Percentiles rank a stretch among this genome's conserved stretches.
These are phyloP conservation scores for Andrena dorsata DNA, from an alignment of 2,888 invertebrate species.

Conservation along the genomic window DNA sequence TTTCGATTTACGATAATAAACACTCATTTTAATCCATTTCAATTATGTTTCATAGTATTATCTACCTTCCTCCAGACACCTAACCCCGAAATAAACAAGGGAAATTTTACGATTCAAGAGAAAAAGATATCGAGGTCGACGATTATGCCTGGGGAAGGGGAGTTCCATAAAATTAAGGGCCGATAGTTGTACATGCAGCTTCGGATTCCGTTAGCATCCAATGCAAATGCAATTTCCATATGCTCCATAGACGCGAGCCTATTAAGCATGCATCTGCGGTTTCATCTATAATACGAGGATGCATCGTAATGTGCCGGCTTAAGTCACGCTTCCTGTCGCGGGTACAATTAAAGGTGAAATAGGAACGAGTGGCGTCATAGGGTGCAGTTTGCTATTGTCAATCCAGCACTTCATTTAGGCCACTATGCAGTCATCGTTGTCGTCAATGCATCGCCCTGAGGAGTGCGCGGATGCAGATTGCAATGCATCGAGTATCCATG, in stretches of 20 bases:
- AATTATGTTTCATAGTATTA: not conserved
- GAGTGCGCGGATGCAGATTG: conserved; percentile 4
- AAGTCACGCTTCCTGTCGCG: conserved; percentile 31
- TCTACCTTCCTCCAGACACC: too few species aligned
- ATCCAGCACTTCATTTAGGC: conserved; percentile 7
- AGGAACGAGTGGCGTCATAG: conserved; percentile 47
- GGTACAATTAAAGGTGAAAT: conserved; percentile 5
- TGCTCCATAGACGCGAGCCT: conserved; percentile 1
- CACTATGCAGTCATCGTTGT: conserved; percentile 14
- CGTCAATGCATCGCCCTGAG: not conserved
- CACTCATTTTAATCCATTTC: conserved; percentile 37
- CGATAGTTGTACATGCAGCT: not conserved
- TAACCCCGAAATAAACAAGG: too few species aligned
- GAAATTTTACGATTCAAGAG: not conserved
- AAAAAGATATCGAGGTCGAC: not conserved
- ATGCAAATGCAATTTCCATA: conserved; percentile 21
- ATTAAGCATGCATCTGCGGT: conserved; percentile 51
- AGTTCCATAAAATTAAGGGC: not conserved
- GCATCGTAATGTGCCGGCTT: conserved; percentile 16
- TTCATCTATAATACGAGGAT: conserved; percentile 43
- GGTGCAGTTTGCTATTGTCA: conserved; percentile 1
- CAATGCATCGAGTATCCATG: not conserved
- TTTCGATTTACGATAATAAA: conserved; percentile 34
- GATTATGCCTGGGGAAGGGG: not conserved
- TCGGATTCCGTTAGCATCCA: conserved; percentile 21